Conservation (phyloP, 1,140 invertebrate species). For the Leptestheria dahalacensis region DNA sequence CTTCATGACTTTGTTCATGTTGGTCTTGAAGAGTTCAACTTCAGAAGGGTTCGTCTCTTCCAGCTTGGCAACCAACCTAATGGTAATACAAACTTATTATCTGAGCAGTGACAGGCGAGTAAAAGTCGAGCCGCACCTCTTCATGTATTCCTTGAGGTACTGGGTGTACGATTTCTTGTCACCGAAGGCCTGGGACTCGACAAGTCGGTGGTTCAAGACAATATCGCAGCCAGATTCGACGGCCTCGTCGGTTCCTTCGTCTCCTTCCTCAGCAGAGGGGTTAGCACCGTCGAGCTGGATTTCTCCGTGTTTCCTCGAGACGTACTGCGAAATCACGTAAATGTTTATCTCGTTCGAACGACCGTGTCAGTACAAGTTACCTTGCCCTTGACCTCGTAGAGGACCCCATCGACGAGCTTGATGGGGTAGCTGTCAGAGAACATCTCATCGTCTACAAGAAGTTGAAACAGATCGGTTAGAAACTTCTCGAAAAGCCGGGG, state of each 20-base stretch:
- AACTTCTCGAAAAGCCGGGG: not conserved
- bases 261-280: constrained; percentile 78
- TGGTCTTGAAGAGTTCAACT: constrained; percentile 75
- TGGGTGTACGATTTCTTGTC: constrained; percentile 80
- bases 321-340: constrained; percentile 34
- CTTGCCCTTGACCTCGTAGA: constrained; percentile 90
- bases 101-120: constrained; percentile 21
- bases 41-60: constrained; percentile 63
- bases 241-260: constrained; percentile 61
- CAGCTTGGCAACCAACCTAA: constrained; percentile 60
- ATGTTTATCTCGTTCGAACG: not conserved
- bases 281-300: constrained; percentile 72
- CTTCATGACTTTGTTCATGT: constrained; percentile 91
- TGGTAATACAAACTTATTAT: constrained; percentile 10
- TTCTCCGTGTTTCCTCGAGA: constrained; percentile 58
- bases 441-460: constrained; percentile 81
- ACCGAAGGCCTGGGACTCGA: constrained; percentile 67
- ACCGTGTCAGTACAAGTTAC: constrained; percentile 27
- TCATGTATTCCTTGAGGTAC: constrained; percentile 94
- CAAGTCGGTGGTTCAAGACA: constrained; percentile 77
- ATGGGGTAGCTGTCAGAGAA: constrained; percentile 95
- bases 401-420: constrained; percentile 77
- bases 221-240: constrained; percentile 76
- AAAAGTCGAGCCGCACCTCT: constrained; percentile 47
- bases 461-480: constrained; percentile 11